These are phyloP conservation scores for silkworm (Bombyx mori) DNA, from an alignment of 1,140 invertebrate species.

Conservation along the genomic window DNA sequence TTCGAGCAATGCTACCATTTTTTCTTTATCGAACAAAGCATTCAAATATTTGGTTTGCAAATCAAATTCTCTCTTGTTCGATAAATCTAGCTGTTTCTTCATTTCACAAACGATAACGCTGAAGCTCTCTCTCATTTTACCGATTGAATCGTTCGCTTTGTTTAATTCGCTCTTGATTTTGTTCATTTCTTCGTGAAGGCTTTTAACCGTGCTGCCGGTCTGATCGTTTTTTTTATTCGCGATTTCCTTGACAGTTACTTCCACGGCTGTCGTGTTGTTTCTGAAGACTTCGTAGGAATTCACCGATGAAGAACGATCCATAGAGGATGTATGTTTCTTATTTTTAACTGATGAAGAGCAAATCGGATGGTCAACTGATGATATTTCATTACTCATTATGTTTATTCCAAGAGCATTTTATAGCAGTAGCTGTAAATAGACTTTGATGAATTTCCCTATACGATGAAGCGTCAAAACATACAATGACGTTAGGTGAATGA, in stretches of 20 bases:
- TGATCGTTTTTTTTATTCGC: slow-evolving; percentile 12
- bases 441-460: background rate
- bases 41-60: slow-evolving; percentile 17
- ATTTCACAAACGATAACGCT: slow-evolving; percentile 20
- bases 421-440: slow-evolving; percentile 6
- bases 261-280: slow-evolving; percentile 32
- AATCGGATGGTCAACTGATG: no score
- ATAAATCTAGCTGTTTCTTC: slow-evolving; percentile 22
- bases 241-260: slow-evolving; percentile 32
- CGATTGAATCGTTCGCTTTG: slow-evolving; percentile 15
- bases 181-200: slow-evolving; percentile 14
- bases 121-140: slow-evolving; percentile 17
- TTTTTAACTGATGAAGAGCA: no score
- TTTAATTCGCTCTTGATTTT: slow-evolving; percentile 16
- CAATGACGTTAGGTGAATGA: no score
- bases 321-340: no score
- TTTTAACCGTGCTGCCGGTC: background rate
- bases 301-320: background rate
- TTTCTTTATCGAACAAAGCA: slow-evolving; percentile 31
- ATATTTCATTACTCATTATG: no score
- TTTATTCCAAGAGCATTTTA: no score
- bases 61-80: slow-evolving; percentile 21
- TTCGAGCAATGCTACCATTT: slow-evolving; percentile 23
- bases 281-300: slow-evolving; percentile 28
- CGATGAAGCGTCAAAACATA: no score